phyloP scores from a whole-genome alignment of 2,797 vertebrate species.

The Myripristis jacobus region DNA sequence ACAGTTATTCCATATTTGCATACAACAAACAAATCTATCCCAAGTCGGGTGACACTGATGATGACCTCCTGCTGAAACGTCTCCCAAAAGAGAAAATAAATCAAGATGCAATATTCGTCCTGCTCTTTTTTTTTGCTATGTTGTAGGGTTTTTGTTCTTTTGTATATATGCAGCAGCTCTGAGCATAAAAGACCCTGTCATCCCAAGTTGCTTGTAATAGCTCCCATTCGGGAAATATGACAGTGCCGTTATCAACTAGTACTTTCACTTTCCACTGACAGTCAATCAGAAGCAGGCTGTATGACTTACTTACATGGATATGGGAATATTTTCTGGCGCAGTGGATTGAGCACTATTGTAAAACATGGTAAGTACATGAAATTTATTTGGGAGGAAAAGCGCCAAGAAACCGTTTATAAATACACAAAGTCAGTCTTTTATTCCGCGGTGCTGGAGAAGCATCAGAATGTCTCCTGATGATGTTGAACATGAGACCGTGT shows the following conservation, averaged over 20 bases:
- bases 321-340: background rate
- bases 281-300: background rate
- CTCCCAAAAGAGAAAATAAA: slow-evolving; percentile 32
- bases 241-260: background rate
- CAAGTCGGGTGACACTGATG: slow-evolving; percentile 32
- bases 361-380: background rate
- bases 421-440: too few relatives aligned
- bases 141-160: background rate
- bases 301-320: background rate
- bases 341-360: background rate
- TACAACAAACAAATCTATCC: slow-evolving; percentile 29
- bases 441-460: too few relatives aligned
- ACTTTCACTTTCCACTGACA: background rate
- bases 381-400: too few relatives aligned
- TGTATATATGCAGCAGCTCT: background rate
- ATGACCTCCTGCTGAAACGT: slow-evolving; percentile 47
- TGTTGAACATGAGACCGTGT: too few relatives aligned
- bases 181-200: too few relatives aligned
- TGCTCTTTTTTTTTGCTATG: slow-evolving; percentile 5
- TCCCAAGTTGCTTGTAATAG: background rate
- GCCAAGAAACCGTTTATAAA: too few relatives aligned
- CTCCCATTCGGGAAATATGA: background rate
- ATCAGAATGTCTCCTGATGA: too few relatives aligned
- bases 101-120: background rate
- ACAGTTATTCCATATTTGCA: slow-evolving; percentile 34